These are phyloP conservation scores for Typhlichthys eigenmanni DNA, from an alignment of 2,797 vertebrate species.

Conservation along the genomic window DNA sequence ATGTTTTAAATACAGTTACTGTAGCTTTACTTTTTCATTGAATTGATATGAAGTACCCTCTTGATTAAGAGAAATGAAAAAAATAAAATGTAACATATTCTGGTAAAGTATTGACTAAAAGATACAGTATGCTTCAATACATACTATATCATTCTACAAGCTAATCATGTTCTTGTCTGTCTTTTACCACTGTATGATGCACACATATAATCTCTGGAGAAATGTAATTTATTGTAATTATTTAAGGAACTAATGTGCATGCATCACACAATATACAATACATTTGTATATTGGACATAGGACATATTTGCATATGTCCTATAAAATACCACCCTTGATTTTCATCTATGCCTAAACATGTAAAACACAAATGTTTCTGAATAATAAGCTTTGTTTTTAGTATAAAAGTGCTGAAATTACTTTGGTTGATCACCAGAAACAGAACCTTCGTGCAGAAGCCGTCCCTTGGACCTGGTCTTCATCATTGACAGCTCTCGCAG, in stretches of 20 bases:
- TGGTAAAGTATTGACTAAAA: conserved; percentile 41
- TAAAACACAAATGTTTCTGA: conserved; percentile 21
- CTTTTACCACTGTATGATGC: conserved; percentile 34
- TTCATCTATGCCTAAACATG: conserved; percentile 16
- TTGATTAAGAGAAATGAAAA: conserved; percentile 47
- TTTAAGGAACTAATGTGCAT: conserved; percentile 20
- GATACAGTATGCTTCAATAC: conserved; percentile 40
- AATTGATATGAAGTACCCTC: conserved; percentile 41
- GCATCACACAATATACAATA: conserved; percentile 35
- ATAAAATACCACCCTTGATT: conserved; percentile 5
- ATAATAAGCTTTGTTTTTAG: conserved; percentile 9
- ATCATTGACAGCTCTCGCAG: conserved; percentile 97
- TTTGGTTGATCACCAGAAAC: conserved; percentile 73
- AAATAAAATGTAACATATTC: conserved; percentile 30
- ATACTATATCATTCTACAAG: conserved; percentile 49
- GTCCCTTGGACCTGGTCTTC: conserved; percentile 90
- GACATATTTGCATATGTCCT: too few species aligned
- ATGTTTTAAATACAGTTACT: too few species aligned
- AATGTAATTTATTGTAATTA: conserved; percentile 16
- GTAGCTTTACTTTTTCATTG: neutral
- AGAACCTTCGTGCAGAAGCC: conserved; percentile 81
- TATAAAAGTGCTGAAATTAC: conserved; percentile 40
- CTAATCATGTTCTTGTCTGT: conserved; percentile 19
- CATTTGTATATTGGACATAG: too few species aligned
- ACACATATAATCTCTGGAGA: conserved; percentile 14